Evolutionary conservation across 2,113 vertebrate genomes (phyloP).

Genomic region (Anthoscopus minutus): DNA sequence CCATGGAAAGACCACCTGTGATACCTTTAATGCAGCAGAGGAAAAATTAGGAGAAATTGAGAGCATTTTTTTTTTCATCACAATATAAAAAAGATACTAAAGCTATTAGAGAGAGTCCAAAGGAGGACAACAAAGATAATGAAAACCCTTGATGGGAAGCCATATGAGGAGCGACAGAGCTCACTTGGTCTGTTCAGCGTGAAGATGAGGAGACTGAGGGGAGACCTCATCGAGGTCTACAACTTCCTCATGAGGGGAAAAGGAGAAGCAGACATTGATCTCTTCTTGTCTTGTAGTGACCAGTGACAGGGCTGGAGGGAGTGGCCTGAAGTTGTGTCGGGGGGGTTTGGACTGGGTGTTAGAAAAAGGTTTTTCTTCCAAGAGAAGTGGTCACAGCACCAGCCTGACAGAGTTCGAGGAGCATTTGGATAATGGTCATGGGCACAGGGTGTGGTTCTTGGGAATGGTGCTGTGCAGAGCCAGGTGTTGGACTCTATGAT

Average conservation of each 20-base stretch:
- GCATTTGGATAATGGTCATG: rapidly evolving
- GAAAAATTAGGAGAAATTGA: neutral
- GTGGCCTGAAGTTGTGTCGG: neutral
- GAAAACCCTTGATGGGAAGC: neutral
- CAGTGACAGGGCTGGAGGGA: neutral
- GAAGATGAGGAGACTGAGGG: neutral
- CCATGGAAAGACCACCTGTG: rapidly evolving
- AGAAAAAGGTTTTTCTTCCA: neutral
- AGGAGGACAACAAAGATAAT: rapidly evolving
- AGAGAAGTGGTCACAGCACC: no score
- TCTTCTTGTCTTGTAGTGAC: neutral
- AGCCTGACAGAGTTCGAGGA: neutral
- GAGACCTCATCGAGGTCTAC: neutral
- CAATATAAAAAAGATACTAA: neutral
- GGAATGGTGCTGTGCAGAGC: neutral
- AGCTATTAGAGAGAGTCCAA: neutral
- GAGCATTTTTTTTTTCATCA: neutral
- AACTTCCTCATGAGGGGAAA: neutral
- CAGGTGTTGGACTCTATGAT: neutral
- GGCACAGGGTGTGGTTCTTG: neutral
- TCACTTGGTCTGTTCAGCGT: neutral
- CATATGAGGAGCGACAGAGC: neutral
- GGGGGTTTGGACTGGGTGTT: neutral
- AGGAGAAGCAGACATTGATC: neutral
- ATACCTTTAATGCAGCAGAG: neutral